A percentile compares a stretch with the other conserved stretches of the same genome.
Evolutionary conservation across 2,888 invertebrate species (phyloP).

Genomic region (Sphaerophoria rueppellii): DNA sequence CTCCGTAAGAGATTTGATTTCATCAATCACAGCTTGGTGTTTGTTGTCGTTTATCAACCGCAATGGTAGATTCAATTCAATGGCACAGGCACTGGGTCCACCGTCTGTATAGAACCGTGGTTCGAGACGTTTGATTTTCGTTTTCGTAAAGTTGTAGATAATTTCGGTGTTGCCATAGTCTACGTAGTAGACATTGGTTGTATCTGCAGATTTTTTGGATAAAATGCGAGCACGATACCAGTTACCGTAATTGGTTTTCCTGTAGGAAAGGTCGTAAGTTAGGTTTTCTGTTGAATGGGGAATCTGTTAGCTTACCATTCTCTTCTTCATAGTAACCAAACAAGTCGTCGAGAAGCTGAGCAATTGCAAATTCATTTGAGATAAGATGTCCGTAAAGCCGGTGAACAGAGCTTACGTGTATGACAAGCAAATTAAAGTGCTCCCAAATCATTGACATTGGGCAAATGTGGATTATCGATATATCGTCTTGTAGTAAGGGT

Average conservation of each 20-base stretch:
- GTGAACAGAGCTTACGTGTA: constrained; percentile 84
- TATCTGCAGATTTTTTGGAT: constrained; percentile 79
- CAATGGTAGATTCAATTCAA: constrained; percentile 80
- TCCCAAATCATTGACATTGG: constrained; percentile 85
- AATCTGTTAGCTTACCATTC: constrained; percentile 77
- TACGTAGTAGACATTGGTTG: constrained; percentile 84
- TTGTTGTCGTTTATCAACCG: constrained; percentile 70
- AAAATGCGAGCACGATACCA: constrained; percentile 88
- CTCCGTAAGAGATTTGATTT: constrained; percentile 75
- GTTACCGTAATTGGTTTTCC: constrained; percentile 77
- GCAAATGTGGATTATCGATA: constrained; percentile 83
- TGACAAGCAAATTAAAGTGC: constrained; percentile 85
- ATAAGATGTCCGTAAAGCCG: constrained; percentile 87
- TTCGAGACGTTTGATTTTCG: constrained; percentile 83
- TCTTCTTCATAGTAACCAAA: constrained; percentile 84
- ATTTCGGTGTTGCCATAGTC: constrained; percentile 89
- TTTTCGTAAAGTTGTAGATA: constrained; percentile 80
- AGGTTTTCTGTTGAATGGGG: not conserved
- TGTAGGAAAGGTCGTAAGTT: constrained; percentile 73
- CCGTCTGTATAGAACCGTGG: constrained; percentile 81
- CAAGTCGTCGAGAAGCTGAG: constrained; percentile 84
- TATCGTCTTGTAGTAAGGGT: constrained; percentile 79
- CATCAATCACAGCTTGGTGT: constrained; percentile 74
- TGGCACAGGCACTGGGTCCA: constrained; percentile 78
- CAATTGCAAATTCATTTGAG: constrained; percentile 82